phyloP scores from a whole-genome alignment of 2,888 invertebrate genomes.

The Pammene aurita region DNA sequence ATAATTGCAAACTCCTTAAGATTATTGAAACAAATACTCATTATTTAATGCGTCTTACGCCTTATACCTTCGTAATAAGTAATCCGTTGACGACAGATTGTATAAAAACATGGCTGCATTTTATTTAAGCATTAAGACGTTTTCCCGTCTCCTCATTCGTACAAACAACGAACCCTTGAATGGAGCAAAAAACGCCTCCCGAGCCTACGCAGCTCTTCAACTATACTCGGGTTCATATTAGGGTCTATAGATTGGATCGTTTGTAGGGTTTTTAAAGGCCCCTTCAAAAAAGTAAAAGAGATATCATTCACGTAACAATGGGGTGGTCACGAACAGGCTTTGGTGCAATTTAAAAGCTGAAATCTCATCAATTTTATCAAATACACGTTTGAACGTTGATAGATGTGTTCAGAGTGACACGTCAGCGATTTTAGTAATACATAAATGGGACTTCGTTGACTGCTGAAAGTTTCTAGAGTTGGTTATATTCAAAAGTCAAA shows the following conservation, averaged over 20 bases:
- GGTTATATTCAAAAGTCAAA: background rate
- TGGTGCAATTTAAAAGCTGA: conserved; percentile 40
- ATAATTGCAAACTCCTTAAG: too few relatives aligned
- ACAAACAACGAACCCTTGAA: conserved; percentile 21
- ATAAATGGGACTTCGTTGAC: background rate
- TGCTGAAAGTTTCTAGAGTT: background rate
- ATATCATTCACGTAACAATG: conserved; percentile 41
- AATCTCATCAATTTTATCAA: conserved; percentile 33
- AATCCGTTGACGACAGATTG: background rate
- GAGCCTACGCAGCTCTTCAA: conserved; percentile 35
- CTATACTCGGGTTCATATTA: conserved; percentile 33
- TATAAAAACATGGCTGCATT: conserved; percentile 4
- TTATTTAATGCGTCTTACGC: too few relatives aligned
- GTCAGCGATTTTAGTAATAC: conserved; percentile 2
- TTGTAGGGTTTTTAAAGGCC: conserved; percentile 41
- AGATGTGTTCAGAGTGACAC: conserved; percentile 17
- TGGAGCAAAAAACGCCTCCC: conserved; percentile 28
- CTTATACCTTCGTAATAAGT: too few relatives aligned
- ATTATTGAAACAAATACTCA: too few relatives aligned
- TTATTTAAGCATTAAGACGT: conserved; percentile 6
- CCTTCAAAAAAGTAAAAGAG: conserved; percentile 40
- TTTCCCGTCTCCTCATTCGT: conserved; percentile 22
- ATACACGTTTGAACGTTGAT: conserved; percentile 31
- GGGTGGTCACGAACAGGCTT: conserved; percentile 38
- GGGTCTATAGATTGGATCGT: conserved; percentile 38